A percentile compares a stretch with the other conserved stretches of the same genome.
Conservation (phyloP, 92 coral and sea anemone genomes). For the Phenganax subtilis region DNA sequence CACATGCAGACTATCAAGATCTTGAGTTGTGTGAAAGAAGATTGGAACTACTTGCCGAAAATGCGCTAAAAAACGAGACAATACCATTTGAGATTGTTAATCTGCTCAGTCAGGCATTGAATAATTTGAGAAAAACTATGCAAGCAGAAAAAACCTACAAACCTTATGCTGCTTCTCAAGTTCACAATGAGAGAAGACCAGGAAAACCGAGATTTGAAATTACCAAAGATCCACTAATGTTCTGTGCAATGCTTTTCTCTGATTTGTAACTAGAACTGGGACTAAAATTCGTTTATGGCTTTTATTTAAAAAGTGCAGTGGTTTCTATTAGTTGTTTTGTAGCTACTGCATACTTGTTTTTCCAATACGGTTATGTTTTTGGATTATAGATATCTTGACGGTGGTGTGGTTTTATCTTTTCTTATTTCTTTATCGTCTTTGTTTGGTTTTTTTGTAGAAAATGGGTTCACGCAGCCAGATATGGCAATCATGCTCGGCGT, state of each 20-base stretch:
- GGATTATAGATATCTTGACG: too few species aligned
- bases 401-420: too few species aligned
- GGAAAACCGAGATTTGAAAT: slow-evolving; percentile 47
- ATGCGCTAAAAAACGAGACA: not conserved
- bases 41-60: slow-evolving; percentile 11
- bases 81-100: slow-evolving; percentile 12
- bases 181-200: slow-evolving; percentile 33
- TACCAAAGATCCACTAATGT: slow-evolving; percentile 43
- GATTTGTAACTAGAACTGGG: not conserved
- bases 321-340: too few species aligned
- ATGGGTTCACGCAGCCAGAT: slow-evolving; percentile 46
- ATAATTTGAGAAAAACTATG: not conserved
- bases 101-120: not conserved
- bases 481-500: slow-evolving; percentile 62
- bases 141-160: not conserved
- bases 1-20: not conserved
- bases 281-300: not conserved
- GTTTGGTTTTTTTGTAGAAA: too few species aligned
- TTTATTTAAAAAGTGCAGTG: too few species aligned
- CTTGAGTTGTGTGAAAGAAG: not conserved
- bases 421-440: too few species aligned
- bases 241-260: not conserved
- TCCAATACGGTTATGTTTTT: too few species aligned
- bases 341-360: too few species aligned
- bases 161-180: not conserved